These are phyloP conservation scores for Eupeodes luniger DNA, from an alignment of 2,888 invertebrate genomes.

Conservation along the genomic window DNA sequence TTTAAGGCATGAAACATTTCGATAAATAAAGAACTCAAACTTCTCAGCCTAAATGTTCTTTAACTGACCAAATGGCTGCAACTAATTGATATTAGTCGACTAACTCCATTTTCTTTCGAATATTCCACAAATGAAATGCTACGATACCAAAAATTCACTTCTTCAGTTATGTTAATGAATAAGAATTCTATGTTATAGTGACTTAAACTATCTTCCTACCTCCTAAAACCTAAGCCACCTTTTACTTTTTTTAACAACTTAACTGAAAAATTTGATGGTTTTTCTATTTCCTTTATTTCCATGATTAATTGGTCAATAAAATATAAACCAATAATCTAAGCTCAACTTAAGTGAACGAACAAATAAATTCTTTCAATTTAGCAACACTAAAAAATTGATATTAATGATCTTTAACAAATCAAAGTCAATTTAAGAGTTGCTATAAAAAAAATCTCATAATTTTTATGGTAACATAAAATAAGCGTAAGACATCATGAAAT, in stretches of 20 bases:
- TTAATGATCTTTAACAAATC: background rate
- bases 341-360: background rate
- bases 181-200: too few species aligned
- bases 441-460: background rate
- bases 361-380: background rate
- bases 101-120: too few species aligned
- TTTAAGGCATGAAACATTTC: too few species aligned
- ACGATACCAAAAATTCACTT: too few species aligned
- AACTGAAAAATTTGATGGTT: background rate
- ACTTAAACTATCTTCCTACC: too few species aligned
- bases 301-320: background rate
- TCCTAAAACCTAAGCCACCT: background rate
- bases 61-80: too few species aligned
- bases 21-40: too few species aligned
- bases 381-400: background rate
- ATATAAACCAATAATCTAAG: background rate
- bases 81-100: too few species aligned
- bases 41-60: too few species aligned
- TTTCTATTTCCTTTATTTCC: background rate
- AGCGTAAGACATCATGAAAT: background rate
- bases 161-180: too few species aligned
- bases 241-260: background rate
- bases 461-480: background rate
- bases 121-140: too few species aligned
- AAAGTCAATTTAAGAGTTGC: background rate